Base-by-base conservation (phyloP, 2,888 invertebrate genomes). In the Plemyria rubiginata region DNA sequence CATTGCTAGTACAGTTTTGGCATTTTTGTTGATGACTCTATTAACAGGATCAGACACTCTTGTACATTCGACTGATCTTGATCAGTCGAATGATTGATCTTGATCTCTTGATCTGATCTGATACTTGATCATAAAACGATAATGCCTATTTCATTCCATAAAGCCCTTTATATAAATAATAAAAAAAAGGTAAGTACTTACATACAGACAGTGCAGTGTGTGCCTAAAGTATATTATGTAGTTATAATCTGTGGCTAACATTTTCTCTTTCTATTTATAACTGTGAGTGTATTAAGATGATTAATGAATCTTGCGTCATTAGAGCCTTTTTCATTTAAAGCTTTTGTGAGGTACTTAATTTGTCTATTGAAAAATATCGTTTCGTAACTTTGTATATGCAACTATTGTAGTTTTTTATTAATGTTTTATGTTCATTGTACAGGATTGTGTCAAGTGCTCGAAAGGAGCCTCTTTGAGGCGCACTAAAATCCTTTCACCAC, bases 241-340 rank as follows among this genome's bases (percentile, higher is more conserved):
- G n/a, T n/a, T n/a, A n/a, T 64, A 28, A 63, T 61, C 51, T 65
- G 54, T 60, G 62, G 45, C 61, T 60, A 56, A 60, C 68, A 58
- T 65, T 68, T 63, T 68, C 68, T 68, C 65, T 66, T 52, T 70
- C 65, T 68, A 62, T 68, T 68, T n/a, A n/a, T n/a, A 67, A 66
- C 54, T 62, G 60, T 64, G 64, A 29, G 68, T 66, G 61, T 63
- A 63, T 68, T 67, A 66, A 60, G 13, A 71, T 70, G 70, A 72
- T 65, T 69, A 66, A 72, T 72, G 71, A 66, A 60, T 52, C 43
- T 61, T 50, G 54, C 62, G 50, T 62, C 70, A 68, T 62, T 64
- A 70, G 63, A 55, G 60, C 60, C 60, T 64, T 70, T 70, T 70
- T 66, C 64, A 66, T 62, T 68, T 54, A 50, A 51, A 54, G 49